phyloP scores from a whole-genome alignment of 2,113 vertebrate species.

The Marmota flaviventris region DNA sequence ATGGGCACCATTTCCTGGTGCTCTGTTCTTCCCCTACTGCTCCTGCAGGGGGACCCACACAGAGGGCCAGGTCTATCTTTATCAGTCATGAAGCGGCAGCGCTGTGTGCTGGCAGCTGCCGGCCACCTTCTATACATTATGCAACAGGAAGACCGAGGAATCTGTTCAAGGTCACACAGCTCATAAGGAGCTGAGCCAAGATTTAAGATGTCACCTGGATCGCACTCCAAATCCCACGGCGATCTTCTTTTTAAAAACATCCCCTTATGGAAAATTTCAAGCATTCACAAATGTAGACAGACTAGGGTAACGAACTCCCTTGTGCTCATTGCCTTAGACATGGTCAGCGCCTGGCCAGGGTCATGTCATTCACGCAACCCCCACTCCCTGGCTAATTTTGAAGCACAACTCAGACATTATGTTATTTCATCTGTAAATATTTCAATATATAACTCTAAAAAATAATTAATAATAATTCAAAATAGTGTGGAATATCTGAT shows the following conservation, averaged over 20 bases:
- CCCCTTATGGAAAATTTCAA: not conserved
- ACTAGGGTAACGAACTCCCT: not conserved
- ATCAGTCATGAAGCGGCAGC: not conserved
- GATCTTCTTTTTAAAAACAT: not conserved
- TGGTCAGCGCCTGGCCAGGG: not conserved
- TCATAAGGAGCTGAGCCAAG: not conserved
- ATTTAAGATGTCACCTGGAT: not conserved
- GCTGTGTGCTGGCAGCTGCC: rapidly evolving
- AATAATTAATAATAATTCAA: not conserved
- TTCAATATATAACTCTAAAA: not conserved
- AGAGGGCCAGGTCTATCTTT: not conserved
- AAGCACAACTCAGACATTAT: not conserved
- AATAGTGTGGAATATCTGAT: not conserved
- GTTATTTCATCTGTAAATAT: not conserved
- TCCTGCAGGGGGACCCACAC: not conserved
- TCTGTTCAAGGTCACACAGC: constrained; percentile 24
- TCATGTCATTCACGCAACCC: rapidly evolving
- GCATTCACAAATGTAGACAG: not conserved
- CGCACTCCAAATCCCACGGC: not conserved
- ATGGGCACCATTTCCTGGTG: rapidly evolving
- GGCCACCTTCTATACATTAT: not conserved
- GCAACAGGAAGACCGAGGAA: not conserved
- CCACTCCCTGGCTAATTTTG: not conserved
- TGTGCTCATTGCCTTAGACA: rapidly evolving
- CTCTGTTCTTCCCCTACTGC: not conserved